Conservation (phyloP, 2,113 vertebrate species). For the Dicerorhinus sumatrensis region DNA sequence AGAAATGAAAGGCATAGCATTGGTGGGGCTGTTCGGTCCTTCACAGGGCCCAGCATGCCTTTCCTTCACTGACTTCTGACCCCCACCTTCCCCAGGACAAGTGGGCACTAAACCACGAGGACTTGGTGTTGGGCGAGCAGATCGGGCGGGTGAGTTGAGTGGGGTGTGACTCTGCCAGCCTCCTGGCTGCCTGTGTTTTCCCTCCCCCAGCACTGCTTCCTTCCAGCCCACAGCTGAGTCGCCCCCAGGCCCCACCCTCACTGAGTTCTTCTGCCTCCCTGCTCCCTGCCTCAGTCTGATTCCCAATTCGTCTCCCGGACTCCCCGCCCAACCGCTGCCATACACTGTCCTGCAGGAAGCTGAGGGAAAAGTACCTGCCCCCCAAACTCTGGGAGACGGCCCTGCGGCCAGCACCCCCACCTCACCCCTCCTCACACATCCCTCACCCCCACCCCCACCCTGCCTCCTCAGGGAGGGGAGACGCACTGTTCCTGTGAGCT, state of each 20-base stretch:
- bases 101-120: conserved; percentile 96
- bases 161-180: not conserved
- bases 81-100: conserved; percentile 91
- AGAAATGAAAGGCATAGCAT: not conserved
- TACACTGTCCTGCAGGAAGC: not conserved
- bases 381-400: not conserved
- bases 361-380: not conserved
- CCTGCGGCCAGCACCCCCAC: not conserved
- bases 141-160: conserved; percentile 93
- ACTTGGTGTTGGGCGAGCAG: conserved; percentile 93
- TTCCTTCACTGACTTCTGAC: not conserved
- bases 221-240: fast-evolving
- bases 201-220: too few species aligned
- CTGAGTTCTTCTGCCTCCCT: not conserved
- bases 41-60: not conserved
- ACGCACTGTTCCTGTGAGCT: fast-evolving
- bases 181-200: not conserved
- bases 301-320: not conserved
- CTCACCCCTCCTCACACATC: fast-evolving
- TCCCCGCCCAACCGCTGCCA: not conserved
- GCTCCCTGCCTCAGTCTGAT: not conserved
- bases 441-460: not conserved
- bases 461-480: not conserved
- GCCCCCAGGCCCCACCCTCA: fast-evolving
- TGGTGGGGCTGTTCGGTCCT: not conserved